These are phyloP conservation scores for Thunnus thynnus DNA, from an alignment of 2,113 vertebrate genomes.

Conservation along the genomic window DNA sequence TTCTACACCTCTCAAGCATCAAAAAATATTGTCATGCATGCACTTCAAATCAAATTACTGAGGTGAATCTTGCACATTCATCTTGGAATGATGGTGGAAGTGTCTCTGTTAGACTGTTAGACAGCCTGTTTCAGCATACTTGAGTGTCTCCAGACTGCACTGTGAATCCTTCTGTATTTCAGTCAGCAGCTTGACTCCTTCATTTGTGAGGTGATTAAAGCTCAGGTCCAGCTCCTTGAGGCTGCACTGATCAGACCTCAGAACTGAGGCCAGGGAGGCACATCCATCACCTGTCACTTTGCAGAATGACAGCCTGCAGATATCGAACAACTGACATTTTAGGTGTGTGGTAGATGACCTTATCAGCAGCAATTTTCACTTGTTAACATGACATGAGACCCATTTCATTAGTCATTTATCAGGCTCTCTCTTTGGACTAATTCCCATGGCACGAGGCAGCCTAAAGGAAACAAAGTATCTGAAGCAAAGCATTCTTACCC, in stretches of 20 bases:
- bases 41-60: not conserved
- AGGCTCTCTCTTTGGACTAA: not conserved
- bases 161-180: constrained; percentile 18
- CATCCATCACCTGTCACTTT: constrained; percentile 56
- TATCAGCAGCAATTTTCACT: constrained; percentile 2
- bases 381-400: not conserved
- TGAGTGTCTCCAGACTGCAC: constrained; percentile 49
- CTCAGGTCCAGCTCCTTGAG: constrained; percentile 51
- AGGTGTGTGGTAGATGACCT: not conserved
- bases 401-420: constrained; percentile 11
- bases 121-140: constrained; percentile 16
- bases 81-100: not conserved
- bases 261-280: not conserved
- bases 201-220: constrained; percentile 56
- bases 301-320: constrained; percentile 52
- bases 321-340: constrained; percentile 24
- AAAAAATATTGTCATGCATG: not conserved
- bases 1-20: too few species aligned
- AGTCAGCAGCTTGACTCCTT: constrained; percentile 25
- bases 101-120: not conserved
- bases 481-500: not conserved
- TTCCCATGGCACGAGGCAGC: not conserved
- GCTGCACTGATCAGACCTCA: constrained; percentile 32
- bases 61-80: not conserved
- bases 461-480: not conserved